Evolutionary conservation across 1,140 invertebrate genomes (phyloP).

Genomic region (Zaprionus vittiger): DNA sequence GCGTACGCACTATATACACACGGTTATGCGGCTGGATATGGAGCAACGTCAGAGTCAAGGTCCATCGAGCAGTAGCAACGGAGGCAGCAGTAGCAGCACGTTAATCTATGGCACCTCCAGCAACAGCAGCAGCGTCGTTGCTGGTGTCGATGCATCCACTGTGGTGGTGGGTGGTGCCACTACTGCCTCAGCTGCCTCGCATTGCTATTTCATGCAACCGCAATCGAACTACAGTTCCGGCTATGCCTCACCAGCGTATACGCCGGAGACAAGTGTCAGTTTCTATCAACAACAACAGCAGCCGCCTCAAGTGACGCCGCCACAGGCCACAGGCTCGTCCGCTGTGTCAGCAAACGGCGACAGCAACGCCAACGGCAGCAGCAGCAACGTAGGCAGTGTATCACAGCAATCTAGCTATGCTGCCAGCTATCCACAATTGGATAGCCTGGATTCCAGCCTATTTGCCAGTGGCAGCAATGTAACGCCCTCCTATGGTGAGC

Average conservation of each 20-base stretch:
- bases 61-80: slow-evolving; percentile 13
- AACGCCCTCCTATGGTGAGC: slow-evolving; percentile 76
- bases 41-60: slow-evolving; percentile 90
- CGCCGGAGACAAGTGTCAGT: slow-evolving; percentile 64
- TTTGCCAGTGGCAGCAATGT: slow-evolving; percentile 64
- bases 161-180: slow-evolving; percentile 13
- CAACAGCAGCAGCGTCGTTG: slow-evolving; percentile 16
- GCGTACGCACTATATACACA: slow-evolving; percentile 98
- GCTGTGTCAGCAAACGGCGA: slow-evolving; percentile 21
- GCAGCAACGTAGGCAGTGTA: neutral
- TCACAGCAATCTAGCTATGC: slow-evolving; percentile 37
- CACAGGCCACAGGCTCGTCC: slow-evolving; percentile 19
- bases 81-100: slow-evolving; percentile 27
- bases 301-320: slow-evolving; percentile 25
- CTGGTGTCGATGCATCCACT: slow-evolving; percentile 7
- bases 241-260: slow-evolving; percentile 79
- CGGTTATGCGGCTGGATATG: slow-evolving; percentile 96
- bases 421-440: slow-evolving; percentile 61
- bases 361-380: neutral
- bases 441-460: slow-evolving; percentile 68
- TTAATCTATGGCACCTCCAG: slow-evolving; percentile 46
- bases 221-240: slow-evolving; percentile 83
- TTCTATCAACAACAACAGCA: slow-evolving; percentile 74
- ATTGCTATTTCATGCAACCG: slow-evolving; percentile 75
- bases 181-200: slow-evolving; percentile 28